A percentile compares a stretch with the other conserved stretches of the same genome.
phyloP scores from a whole-genome alignment of 2,888 invertebrate species.

The Dolichomitus sp. region DNA sequence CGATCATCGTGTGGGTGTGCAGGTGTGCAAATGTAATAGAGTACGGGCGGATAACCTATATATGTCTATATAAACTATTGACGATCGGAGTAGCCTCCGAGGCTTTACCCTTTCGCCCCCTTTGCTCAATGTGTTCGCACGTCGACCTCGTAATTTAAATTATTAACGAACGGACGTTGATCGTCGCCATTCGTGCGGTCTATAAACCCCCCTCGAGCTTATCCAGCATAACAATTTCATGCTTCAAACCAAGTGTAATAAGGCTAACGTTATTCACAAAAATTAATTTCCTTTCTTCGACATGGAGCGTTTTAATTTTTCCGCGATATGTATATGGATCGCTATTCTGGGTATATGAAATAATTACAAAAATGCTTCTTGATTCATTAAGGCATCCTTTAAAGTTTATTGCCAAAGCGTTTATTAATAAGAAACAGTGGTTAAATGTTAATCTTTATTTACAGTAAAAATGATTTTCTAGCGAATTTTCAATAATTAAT shows the following conservation, averaged over 20 bases:
- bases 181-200: slow-evolving; percentile 18
- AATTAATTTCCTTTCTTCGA: neutral
- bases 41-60: neutral
- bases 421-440: too few relatives aligned
- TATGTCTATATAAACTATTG: slow-evolving; percentile 29
- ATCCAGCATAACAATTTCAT: neutral
- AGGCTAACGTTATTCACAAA: neutral
- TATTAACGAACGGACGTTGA: slow-evolving; percentile 58
- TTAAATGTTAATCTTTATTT: neutral
- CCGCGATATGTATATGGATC: too few relatives aligned
- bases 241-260: neutral
- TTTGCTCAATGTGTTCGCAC: slow-evolving; percentile 4
- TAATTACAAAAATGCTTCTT: too few relatives aligned
- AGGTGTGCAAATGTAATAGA: neutral
- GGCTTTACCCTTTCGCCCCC: slow-evolving; percentile 29
- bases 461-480: neutral
- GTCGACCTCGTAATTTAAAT: slow-evolving; percentile 45
- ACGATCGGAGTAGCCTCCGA: neutral
- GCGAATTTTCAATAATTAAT: neutral
- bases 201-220: neutral
- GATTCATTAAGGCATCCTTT: too few relatives aligned
- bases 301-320: neutral
- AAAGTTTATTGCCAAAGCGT: too few relatives aligned
- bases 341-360: too few relatives aligned
- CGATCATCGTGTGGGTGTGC: slow-evolving; percentile 24